Percentiles rank a stretch among this genome's conserved stretches.
phyloP scores from a whole-genome alignment of 2,888 invertebrate genomes.

The Drosophila cognata region DNA sequence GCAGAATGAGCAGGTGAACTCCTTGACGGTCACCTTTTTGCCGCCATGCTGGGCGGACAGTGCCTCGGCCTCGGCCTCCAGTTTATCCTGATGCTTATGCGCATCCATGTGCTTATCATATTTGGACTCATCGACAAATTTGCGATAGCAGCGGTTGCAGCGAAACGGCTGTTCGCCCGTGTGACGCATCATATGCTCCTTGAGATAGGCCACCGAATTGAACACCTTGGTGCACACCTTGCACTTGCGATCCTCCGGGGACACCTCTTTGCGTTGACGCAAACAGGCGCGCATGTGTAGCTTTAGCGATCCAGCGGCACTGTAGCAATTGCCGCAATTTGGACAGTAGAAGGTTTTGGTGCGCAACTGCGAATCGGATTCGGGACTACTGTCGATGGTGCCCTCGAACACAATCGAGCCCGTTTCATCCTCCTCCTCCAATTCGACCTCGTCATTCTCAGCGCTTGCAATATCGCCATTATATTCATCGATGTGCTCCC shows the following conservation, averaged over 20 bases:
- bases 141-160: conserved; percentile 84
- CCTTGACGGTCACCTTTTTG: conserved; percentile 84
- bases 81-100: conserved; percentile 82
- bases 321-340: conserved; percentile 84
- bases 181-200: conserved; percentile 84
- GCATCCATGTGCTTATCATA: conserved; percentile 82
- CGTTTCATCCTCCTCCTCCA: conserved; percentile 66
- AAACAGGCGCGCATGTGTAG: conserved; percentile 84
- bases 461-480: conserved; percentile 51
- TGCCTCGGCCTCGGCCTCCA: conserved; percentile 82
- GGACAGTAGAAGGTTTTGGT: conserved; percentile 84
- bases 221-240: conserved; percentile 84
- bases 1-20: conserved; percentile 84
- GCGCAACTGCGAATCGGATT: conserved; percentile 54
- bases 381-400: conserved; percentile 59
- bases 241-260: conserved; percentile 82
- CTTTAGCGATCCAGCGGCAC: conserved; percentile 84
- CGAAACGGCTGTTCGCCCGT: conserved; percentile 84
- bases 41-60: conserved; percentile 79
- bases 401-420: conserved; percentile 64
- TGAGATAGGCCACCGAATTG: conserved; percentile 84
- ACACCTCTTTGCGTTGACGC: conserved; percentile 82
- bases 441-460: conserved; percentile 58
- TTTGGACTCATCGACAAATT: conserved; percentile 83
- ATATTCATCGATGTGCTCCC: conserved; percentile 20